phyloP scores from a whole-genome alignment of 2,797 vertebrate species.

The Allobates femoralis region DNA sequence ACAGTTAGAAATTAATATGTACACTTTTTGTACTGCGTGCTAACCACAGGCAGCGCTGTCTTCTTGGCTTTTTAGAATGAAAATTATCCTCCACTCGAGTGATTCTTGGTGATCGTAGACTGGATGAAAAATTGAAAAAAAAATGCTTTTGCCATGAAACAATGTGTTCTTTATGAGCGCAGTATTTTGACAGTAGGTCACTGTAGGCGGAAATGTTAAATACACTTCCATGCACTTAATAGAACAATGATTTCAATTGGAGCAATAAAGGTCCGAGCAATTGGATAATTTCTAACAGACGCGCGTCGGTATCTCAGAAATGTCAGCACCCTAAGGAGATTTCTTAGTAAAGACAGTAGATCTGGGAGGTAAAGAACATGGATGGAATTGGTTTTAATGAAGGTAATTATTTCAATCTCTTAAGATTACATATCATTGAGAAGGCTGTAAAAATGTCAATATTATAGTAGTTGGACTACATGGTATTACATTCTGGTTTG shows the following conservation, averaged over 20 bases:
- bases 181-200: conserved; percentile 24
- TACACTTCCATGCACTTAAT: conserved; percentile 33
- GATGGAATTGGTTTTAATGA: background rate
- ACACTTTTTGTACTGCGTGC: no score
- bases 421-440: background rate
- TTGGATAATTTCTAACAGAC: conserved; percentile 40
- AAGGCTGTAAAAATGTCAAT: background rate
- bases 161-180: conserved; percentile 33
- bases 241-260: conserved; percentile 42
- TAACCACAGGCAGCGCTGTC: background rate
- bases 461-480: no score
- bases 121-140: background rate
- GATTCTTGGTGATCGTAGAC: background rate
- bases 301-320: background rate
- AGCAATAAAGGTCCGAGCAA: conserved; percentile 14
- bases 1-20: no score
- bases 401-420: background rate
- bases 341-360: background rate
- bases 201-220: conserved; percentile 27
- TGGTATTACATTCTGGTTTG: background rate
- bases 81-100: background rate
- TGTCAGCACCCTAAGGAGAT: conserved; percentile 21
- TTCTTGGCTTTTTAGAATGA: background rate
- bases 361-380: conserved; percentile 2
- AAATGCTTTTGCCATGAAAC: conserved; percentile 12